phyloP scores from a whole-genome alignment of 2,113 vertebrate genomes.

The Ariopsis seemanni region DNA sequence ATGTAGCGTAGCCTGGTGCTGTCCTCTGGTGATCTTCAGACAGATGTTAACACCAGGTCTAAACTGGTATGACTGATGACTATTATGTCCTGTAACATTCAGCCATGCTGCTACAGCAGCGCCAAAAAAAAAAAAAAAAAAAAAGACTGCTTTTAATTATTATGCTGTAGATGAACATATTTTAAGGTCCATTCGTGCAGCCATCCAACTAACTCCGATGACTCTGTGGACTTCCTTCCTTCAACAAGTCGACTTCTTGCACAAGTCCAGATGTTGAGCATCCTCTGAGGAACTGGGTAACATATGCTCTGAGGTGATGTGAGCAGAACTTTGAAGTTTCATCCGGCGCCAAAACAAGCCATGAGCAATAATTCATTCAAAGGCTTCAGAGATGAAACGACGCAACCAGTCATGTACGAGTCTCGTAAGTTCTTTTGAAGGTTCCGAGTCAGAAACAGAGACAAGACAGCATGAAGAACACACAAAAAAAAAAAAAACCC shows the following conservation, averaged over 20 bases:
- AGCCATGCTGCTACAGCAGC: neutral
- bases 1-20: neutral
- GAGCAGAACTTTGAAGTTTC: slow-evolving; percentile 19
- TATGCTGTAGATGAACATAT: neutral
- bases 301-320: slow-evolving; percentile 31
- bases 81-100: neutral
- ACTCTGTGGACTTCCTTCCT: neutral
- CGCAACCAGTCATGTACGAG: neutral
- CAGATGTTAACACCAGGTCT: neutral
- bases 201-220: neutral
- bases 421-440: neutral
- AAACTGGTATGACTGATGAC: neutral
- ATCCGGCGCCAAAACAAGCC: slow-evolving; percentile 27
- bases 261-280: neutral
- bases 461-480: neutral
- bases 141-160: neutral
- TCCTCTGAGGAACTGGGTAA: slow-evolving; percentile 20
- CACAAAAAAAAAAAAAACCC: neutral
- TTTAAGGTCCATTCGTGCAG: neutral
- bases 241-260: neutral
- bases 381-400: slow-evolving; percentile 12
- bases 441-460: neutral
- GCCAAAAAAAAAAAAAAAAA: neutral
- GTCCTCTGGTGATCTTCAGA: neutral
- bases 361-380: slow-evolving; percentile 8